Evolutionary conservation across 2,113 vertebrate genomes (phyloP).

Genomic region (Haplochromis vanheusdeni): DNA sequence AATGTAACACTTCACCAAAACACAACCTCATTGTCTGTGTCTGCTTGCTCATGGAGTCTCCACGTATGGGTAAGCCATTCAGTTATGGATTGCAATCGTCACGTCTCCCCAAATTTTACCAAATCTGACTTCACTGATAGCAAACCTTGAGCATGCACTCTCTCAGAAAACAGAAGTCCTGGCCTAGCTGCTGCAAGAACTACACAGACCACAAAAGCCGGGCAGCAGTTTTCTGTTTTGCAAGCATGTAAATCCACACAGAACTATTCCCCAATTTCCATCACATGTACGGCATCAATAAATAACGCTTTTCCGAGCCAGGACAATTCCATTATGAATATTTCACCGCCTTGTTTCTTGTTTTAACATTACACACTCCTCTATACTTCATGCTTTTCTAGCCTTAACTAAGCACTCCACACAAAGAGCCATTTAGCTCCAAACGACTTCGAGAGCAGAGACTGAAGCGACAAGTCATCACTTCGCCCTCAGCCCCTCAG

Average conservation of each 20-base stretch:
- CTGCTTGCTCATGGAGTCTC: background rate
- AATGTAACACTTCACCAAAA: background rate
- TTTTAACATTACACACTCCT: conserved; percentile 34
- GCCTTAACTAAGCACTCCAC: background rate
- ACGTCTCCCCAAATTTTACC: background rate
- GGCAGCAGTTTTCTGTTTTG: background rate
- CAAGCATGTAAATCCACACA: background rate
- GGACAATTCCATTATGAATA: conserved; percentile 54
- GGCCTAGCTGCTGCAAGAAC: background rate
- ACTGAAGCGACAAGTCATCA: conserved; percentile 8
- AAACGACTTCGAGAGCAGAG: background rate
- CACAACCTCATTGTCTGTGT: background rate
- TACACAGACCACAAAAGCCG: background rate
- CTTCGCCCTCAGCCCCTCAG: background rate
- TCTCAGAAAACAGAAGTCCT: background rate
- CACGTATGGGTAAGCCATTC: background rate
- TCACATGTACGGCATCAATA: conserved; percentile 43
- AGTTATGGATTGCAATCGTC: background rate
- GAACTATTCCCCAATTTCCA: conserved; percentile 6
- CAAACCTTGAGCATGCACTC: background rate
- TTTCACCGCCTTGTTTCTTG: conserved; percentile 54
- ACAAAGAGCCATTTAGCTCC: conserved; percentile 8
- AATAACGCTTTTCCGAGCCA: conserved; percentile 29
- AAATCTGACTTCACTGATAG: background rate
- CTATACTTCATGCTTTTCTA: conserved; percentile 42